phyloP scores from a whole-genome alignment of 1,140 invertebrate genomes.

The Apocrypta bakeri region DNA sequence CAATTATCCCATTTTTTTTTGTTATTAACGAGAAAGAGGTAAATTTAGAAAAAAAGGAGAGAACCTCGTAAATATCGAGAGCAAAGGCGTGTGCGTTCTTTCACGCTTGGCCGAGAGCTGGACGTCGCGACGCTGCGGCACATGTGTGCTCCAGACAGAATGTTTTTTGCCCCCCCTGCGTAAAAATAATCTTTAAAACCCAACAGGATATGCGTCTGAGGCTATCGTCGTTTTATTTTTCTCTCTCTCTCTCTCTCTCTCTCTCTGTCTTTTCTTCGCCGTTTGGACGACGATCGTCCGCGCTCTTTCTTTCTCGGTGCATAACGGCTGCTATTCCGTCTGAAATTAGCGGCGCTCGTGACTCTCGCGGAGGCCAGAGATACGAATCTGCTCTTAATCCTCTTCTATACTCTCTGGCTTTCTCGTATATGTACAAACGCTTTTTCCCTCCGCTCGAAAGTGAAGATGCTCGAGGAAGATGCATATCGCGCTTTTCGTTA shows the following conservation, averaged over 20 bases:
- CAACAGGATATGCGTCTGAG: conserved; percentile 69
- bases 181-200: conserved; percentile 76
- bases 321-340: neutral
- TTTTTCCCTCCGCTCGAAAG: conserved; percentile 9
- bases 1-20: too few species aligned
- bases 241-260: conserved; percentile 28
- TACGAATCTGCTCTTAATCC: conserved; percentile 44
- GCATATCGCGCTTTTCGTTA: conserved; percentile 13
- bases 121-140: conserved; percentile 55
- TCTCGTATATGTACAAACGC: neutral
- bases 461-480: conserved; percentile 25
- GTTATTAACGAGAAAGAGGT: too few species aligned
- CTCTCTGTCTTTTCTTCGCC: conserved; percentile 70
- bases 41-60: conserved; percentile 49
- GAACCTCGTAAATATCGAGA: conserved; percentile 45
- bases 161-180: conserved; percentile 72
- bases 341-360: conserved; percentile 23
- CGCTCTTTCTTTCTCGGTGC: neutral
- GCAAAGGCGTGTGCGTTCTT: conserved; percentile 41
- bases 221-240: conserved; percentile 58
- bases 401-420: conserved; percentile 10
- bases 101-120: conserved; percentile 49
- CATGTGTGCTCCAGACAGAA: conserved; percentile 70
- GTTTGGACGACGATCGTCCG: conserved; percentile 67
- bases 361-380: neutral